A percentile compares a stretch with the other conserved stretches of the same genome.
Conservation (phyloP, 2,797 vertebrate genomes). For the Pseudopleuronectes americanus region DNA sequence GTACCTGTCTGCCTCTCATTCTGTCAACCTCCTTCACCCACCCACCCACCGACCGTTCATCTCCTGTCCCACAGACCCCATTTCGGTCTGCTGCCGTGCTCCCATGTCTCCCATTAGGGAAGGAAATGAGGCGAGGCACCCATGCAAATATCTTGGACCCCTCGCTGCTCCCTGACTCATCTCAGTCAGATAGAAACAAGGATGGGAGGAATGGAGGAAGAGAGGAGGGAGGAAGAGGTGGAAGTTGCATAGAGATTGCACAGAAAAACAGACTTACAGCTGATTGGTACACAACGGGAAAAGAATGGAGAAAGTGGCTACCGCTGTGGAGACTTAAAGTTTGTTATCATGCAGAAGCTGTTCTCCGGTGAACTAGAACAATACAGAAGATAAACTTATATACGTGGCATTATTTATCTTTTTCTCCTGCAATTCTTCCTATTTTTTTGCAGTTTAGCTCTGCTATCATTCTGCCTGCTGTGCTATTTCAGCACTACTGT, state of each 20-base stretch:
- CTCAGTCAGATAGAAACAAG: slow-evolving; percentile 50
- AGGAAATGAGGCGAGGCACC: slow-evolving; percentile 72
- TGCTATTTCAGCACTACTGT: slow-evolving; percentile 59
- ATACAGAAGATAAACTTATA: slow-evolving; percentile 33
- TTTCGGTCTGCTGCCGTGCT: slow-evolving; percentile 47
- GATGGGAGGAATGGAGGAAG: slow-evolving; percentile 25
- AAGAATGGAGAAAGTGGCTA: background rate
- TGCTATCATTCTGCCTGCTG: slow-evolving; percentile 49
- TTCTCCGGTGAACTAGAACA: slow-evolving; percentile 29
- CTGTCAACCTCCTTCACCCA: slow-evolving; percentile 21
- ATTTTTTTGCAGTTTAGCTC: slow-evolving; percentile 32
- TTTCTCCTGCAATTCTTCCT: slow-evolving; percentile 23
- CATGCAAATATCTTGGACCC: slow-evolving; percentile 67
- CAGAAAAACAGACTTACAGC: slow-evolving; percentile 23
- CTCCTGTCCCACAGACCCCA: slow-evolving; percentile 26
- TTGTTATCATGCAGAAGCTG: slow-evolving; percentile 43
- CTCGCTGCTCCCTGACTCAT: slow-evolving; percentile 67
- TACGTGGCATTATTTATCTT: slow-evolving; percentile 35
- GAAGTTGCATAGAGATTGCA: slow-evolving; percentile 28
- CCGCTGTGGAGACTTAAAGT: slow-evolving; percentile 9
- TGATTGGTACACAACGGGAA: slow-evolving; percentile 25
- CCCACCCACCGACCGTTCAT: slow-evolving; percentile 12
- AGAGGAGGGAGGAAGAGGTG: slow-evolving; percentile 20
- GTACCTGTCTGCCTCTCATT: slow-evolving; percentile 35
- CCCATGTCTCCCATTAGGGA: slow-evolving; percentile 65